Evolutionary conservation across 2,888 invertebrate genomes (phyloP).

Genomic region (Catocala sponsa): DNA sequence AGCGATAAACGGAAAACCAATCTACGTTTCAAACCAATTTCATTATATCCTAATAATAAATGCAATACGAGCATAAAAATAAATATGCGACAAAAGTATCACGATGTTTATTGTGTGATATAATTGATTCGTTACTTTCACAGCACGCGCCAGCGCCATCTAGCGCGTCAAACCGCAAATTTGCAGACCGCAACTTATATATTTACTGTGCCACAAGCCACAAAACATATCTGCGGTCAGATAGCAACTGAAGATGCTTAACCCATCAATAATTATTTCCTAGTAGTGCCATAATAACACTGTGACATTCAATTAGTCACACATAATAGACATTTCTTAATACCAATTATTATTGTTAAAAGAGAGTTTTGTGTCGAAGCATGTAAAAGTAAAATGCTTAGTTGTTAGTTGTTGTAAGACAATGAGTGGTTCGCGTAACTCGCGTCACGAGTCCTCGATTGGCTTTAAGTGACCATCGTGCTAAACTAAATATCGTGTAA

Average conservation of each 20-base stretch:
- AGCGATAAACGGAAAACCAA: no score
- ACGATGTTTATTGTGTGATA: conserved; percentile 41
- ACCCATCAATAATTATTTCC: conserved; percentile 47
- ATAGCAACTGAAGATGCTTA: conserved; percentile 27
- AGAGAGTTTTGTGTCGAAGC: background rate
- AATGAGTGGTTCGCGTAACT: conserved; percentile 4
- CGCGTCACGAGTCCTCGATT: background rate
- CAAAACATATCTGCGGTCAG: no score
- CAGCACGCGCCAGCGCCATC: conserved; percentile 37
- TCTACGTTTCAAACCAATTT: background rate
- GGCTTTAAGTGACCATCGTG: background rate
- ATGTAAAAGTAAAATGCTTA: background rate
- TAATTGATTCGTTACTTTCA: conserved; percentile 49
- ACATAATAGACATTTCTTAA: conserved; percentile 12
- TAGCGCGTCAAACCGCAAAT: conserved; percentile 5
- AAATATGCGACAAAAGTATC: conserved; percentile 34
- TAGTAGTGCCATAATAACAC: conserved; percentile 30
- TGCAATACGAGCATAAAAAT: conserved; percentile 24
- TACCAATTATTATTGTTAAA: conserved; percentile 6
- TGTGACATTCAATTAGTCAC: conserved; percentile 42
- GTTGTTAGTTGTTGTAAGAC: background rate
- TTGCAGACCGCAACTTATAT: conserved; percentile 25
- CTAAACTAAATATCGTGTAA: background rate
- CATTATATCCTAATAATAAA: background rate
- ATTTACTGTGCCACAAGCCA: no score